phyloP scores from a whole-genome alignment of 2,113 vertebrate species.

The Pantherophis guttatus region DNA sequence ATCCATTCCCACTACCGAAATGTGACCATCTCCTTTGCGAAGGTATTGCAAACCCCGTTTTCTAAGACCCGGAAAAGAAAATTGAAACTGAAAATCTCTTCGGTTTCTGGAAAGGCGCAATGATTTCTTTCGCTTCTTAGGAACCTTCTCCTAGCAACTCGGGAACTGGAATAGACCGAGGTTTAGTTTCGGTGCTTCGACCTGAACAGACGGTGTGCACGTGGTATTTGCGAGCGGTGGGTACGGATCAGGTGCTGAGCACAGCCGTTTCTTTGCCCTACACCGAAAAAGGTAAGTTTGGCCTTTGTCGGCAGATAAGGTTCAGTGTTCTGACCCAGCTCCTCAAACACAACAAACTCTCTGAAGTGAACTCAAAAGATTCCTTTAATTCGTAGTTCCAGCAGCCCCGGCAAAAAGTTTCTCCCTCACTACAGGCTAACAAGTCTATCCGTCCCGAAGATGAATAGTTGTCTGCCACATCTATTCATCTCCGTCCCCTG shows the following conservation, averaged over 20 bases:
- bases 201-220: constrained; percentile 70
- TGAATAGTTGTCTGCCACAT: too few species aligned
- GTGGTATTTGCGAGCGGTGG: constrained; percentile 75
- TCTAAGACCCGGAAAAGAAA: background rate
- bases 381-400: too few species aligned
- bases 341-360: too few species aligned
- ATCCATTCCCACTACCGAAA: constrained; percentile 83
- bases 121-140: constrained; percentile 56
- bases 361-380: too few species aligned
- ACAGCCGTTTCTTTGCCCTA: constrained; percentile 82
- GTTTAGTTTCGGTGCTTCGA: constrained; percentile 78
- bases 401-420: too few species aligned
- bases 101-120: background rate
- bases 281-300: constrained; percentile 71
- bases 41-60: constrained; percentile 64
- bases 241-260: constrained; percentile 63
- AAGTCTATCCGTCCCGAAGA: too few species aligned
- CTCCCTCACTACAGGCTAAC: too few species aligned
- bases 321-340: background rate
- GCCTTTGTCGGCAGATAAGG: background rate
- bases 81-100: background rate
- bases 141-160: constrained; percentile 62
- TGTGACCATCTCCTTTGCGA: constrained; percentile 81
- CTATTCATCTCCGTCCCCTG: too few species aligned
- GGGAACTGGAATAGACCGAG: constrained; percentile 73